phyloP scores from a whole-genome alignment of 2,113 vertebrate genomes.

The Upupa epops region DNA sequence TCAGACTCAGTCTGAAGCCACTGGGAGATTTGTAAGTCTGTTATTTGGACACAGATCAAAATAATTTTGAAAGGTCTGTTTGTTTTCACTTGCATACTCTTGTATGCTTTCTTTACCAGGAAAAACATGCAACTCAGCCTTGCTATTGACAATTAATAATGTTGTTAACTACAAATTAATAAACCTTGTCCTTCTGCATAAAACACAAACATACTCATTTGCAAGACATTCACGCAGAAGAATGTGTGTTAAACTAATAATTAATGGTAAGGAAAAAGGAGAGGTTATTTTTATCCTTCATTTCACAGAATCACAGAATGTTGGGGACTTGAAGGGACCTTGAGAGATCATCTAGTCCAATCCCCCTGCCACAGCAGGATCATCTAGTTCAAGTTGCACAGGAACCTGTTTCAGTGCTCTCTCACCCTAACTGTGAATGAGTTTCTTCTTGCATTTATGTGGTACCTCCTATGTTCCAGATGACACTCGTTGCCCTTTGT shows the following conservation, averaged over 20 bases:
- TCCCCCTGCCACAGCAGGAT: too few relatives aligned
- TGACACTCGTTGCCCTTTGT: too few relatives aligned
- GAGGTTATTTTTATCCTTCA: background rate
- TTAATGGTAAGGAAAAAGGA: background rate
- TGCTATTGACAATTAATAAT: background rate
- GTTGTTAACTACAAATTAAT: background rate
- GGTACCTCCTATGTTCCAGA: too few relatives aligned
- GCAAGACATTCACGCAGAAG: background rate
- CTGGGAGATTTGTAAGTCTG: background rate
- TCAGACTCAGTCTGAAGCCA: background rate
- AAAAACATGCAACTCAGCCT: background rate
- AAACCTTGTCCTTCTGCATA: background rate
- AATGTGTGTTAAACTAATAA: background rate
- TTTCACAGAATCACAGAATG: too few relatives aligned
- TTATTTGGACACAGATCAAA: background rate
- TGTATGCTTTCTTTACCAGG: background rate
- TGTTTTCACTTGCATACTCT: background rate
- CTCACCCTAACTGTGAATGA: too few relatives aligned
- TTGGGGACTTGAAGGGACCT: too few relatives aligned
- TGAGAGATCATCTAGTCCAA: too few relatives aligned
- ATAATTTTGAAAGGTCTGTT: background rate
- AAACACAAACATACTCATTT: background rate
- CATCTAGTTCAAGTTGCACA: too few relatives aligned
- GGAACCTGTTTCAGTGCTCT: too few relatives aligned
- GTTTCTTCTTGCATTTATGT: too few relatives aligned